Evolutionary conservation across 2,113 vertebrate genomes (phyloP), one percentile per base, ranked within the genome.

Genomic region (Gymnorhina tibicen): DNA sequence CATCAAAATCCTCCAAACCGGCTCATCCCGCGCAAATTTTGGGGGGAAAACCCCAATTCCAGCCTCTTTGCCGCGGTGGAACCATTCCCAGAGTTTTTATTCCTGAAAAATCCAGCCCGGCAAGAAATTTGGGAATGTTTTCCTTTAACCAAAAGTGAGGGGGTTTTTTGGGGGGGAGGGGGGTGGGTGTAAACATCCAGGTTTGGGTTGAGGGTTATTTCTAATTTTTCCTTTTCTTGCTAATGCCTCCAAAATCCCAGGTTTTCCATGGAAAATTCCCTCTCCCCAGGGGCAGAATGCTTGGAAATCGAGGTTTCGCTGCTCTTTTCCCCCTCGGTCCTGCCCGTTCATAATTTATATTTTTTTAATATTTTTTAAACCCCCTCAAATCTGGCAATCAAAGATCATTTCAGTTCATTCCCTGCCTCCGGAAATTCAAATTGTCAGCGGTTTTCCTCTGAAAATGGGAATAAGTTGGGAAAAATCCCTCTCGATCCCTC

Each of bases 321-420:
- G 3, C 66, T 35, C 8, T 47, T 52, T 46, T 11, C 5, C 5
- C 7, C 1, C 55, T 55, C 80, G 3, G 12, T 26, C 7, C 11
- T 17, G 24, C n/a, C 39, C 9, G 1, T 53, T 28, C 37, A 2
- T 3, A 11, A 2, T 44, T 60, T 35, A 0, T 26, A 42, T 62
- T 55, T 27, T 3, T 50, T 86, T 59, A 14, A 37, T 3, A 6
- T 4, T 5, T n/a, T 2, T 4, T 1, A 0, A 0, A 4, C 8
- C 3, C 7, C 16, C 12, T 18, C 52, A 46, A 15, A 32, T 9
- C n/a, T 18, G 53, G 42, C 47, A 24, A 72, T 39, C 1, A 1
- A 28, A 4, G 16, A 9, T 39, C 21, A 2, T 35, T 42, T 3
- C 10, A 21, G 3, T 37, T 42, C 66, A 24, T 23, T 5, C 47